Base-by-base conservation (phyloP, 2,797 vertebrate species). In the Fistularia commersonii region DNA sequence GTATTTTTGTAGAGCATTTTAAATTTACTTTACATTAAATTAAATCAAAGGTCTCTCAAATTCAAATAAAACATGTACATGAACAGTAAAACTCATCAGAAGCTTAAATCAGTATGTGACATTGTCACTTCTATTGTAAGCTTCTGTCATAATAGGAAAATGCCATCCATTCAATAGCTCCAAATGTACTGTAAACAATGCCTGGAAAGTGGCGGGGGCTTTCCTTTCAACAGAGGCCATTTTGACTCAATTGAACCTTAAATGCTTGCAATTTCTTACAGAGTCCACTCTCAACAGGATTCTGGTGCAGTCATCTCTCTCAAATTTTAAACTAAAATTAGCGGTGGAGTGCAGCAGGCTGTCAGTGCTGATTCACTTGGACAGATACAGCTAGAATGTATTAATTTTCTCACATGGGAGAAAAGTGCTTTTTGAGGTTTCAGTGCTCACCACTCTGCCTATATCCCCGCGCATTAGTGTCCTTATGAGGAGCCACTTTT, bases 341-440 rank as follows among this genome's bases (percentile, higher is more conserved):
- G 77, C 64, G 7, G 3, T 50, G 32, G 53, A 79, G 67, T 66
- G 62, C 55, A 60, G 70, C 46, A 53, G 65, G 64, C 81, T 78
- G 66, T 80, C 76, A 56, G 57, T 11, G 64, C 58, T 77, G 77
- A 82, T 82, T 81, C 72, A 54, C 34, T 57, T 41, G 55, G 75
- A 82, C 80, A 81, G 69, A 71, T 77, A 74, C 69, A 76, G 61
- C 53, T 48, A 60, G 55, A 72, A 74, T 63, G 52, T 79, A 79
- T 78, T 64, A 32, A 81, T 81, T 82, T 82, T 77, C 69, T 79
- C 58, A 58, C 61, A 64, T 37, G n/a, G 61, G 62, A 70, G 72
- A 57, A 79, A 79, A 77, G 75, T 81, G 80, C 76, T 79, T 86
- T 84, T 82, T 46, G 64, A 80, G 66, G 65, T 85, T 80, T 61